A percentile compares a stretch with the other conserved stretches of the same genome.
Evolutionary conservation across 2,888 invertebrate genomes (phyloP).

Genomic region (Cremastinae sp.): DNA sequence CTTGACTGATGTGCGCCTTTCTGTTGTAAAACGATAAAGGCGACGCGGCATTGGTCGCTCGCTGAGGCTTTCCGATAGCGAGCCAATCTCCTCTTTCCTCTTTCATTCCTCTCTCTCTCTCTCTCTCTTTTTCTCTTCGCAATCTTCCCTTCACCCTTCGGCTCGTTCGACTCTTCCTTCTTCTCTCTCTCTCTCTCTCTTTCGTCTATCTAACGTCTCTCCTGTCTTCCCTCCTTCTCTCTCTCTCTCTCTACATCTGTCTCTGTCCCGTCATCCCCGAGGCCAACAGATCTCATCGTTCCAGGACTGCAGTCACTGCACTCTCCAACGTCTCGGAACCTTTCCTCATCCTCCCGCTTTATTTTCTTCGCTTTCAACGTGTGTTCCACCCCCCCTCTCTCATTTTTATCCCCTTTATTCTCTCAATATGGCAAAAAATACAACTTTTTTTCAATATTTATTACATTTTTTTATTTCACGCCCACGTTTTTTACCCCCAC

Average conservation of each 20-base stretch:
- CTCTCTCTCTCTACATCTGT: conserved; percentile 37
- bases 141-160: no score
- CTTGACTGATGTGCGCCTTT: conserved; percentile 81
- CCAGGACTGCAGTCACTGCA: conserved; percentile 31
- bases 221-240: conserved; percentile 26
- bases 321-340: not conserved
- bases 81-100: conserved; percentile 65
- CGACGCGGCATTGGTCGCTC: conserved; percentile 79
- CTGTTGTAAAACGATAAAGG: conserved; percentile 81
- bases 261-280: conserved; percentile 46
- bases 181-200: conserved; percentile 64
- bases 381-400: not conserved
- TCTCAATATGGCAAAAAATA: no score
- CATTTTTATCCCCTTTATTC: no score
- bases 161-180: conserved; percentile 35
- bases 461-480: conserved; percentile 47
- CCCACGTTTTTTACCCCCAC: conserved; percentile 11
- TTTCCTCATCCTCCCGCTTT: not conserved
- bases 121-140: conserved; percentile 6
- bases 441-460: no score
- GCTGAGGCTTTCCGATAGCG: conserved; percentile 78
- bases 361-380: not conserved
- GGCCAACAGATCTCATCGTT: conserved; percentile 44
- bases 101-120: conserved; percentile 50
- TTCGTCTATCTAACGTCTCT: conserved; percentile 64